A percentile compares a stretch with the other conserved stretches of the same genome.
These are phyloP conservation scores for Equus quagga DNA, from an alignment of 2,113 vertebrate species.

Conservation along the genomic window DNA sequence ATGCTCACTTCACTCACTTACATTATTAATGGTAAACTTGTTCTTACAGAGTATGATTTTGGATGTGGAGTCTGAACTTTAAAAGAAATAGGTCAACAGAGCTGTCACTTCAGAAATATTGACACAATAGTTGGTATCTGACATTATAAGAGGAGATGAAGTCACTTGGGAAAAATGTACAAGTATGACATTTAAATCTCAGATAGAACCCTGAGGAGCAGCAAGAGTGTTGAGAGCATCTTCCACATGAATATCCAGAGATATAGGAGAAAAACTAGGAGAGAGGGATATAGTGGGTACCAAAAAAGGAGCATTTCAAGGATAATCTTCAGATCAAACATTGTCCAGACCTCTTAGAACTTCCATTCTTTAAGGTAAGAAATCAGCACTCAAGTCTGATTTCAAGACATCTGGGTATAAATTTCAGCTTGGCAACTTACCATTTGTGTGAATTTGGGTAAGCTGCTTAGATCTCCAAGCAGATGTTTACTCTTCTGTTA, in stretches of 20 bases:
- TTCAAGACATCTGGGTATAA: not conserved
- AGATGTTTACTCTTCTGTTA: not conserved
- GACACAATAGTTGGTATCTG: not conserved
- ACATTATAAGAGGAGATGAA: not conserved
- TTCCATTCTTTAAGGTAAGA: not conserved
- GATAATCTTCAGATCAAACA: not conserved
- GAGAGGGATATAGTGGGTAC: not conserved
- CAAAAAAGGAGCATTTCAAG: not conserved
- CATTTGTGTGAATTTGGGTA: not conserved
- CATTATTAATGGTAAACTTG: not conserved
- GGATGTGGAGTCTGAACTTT: not conserved
- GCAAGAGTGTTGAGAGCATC: not conserved
- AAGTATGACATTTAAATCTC: conserved; percentile 8
- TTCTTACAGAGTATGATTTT: not conserved
- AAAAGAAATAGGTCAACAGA: not conserved
- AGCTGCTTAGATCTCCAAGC: not conserved
- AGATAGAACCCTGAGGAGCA: not conserved
- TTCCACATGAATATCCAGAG: not conserved
- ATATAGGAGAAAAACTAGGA: not conserved
- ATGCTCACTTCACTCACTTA: not conserved
- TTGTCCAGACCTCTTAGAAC: not conserved
- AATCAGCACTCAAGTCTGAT: not conserved
- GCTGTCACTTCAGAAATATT: not conserved
- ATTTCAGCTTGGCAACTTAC: not conserved
- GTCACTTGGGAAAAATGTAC: not conserved